Conservation (phyloP, 2,113 vertebrate genomes). For the Rhodinocichla rosea region DNA sequence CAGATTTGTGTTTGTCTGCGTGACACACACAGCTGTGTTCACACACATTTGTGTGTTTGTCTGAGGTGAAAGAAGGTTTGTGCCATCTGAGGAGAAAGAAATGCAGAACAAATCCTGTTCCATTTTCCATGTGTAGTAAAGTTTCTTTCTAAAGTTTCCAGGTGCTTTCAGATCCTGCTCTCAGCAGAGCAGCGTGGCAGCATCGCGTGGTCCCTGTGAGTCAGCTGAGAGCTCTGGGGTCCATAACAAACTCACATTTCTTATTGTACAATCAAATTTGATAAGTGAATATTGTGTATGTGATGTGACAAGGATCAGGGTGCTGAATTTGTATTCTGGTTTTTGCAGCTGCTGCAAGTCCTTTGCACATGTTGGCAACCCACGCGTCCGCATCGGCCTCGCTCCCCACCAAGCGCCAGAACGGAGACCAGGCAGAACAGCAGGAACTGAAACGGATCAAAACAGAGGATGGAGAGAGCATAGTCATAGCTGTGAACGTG, state of each 20-base stretch:
- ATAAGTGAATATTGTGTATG: neutral
- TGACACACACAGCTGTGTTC: neutral
- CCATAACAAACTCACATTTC: neutral
- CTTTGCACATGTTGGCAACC: constrained; percentile 91
- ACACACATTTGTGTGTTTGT: neutral
- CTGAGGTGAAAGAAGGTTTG: neutral
- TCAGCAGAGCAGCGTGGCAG: neutral
- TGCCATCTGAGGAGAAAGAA: neutral
- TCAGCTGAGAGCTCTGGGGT: neutral
- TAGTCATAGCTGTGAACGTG: constrained; percentile 75
- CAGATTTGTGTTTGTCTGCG: neutral
- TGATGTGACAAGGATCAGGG: neutral
- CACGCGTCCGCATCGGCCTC: constrained; percentile 92
- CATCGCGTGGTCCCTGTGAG: neutral
- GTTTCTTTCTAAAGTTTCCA: neutral
- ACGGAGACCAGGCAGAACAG: constrained; percentile 82
- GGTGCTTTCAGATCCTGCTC: neutral
- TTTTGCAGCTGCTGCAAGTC: constrained; percentile 82
- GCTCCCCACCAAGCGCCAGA: constrained; percentile 95
- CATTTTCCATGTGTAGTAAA: neutral
- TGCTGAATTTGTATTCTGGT: neutral
- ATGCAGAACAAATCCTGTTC: neutral
- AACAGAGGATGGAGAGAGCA: constrained; percentile 75
- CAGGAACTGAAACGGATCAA: constrained; percentile 87
- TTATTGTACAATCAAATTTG: neutral